A percentile compares a stretch with the other conserved stretches of the same genome.
Conservation (phyloP, 2,888 invertebrate genomes). For the Tetragonula carbonaria region DNA sequence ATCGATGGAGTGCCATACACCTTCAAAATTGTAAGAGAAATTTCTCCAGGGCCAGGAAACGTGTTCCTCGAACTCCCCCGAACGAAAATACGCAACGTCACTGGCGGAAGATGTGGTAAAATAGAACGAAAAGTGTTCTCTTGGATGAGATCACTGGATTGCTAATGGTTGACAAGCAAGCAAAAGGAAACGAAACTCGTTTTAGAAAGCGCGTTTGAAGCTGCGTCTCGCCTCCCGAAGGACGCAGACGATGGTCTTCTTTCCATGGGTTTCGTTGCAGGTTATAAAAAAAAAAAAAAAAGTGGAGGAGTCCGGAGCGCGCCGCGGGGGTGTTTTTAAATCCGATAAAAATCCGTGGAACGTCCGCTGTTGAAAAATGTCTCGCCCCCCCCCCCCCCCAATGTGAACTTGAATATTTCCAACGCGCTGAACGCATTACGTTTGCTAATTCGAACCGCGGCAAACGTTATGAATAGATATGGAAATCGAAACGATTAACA, state of each 20-base stretch:
- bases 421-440: not conserved
- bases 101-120: constrained; percentile 12
- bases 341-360: not conserved
- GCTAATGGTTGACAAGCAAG: not conserved
- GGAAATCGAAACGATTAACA: not conserved
- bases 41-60: not conserved
- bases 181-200: constrained; percentile 24
- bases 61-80: not conserved
- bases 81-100: not conserved
- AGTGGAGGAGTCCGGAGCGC: not conserved
- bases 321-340: not conserved
- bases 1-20: not conserved
- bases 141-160: constrained; percentile 5
- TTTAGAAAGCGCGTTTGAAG: constrained; percentile 27
- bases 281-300: not conserved
- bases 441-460: not conserved
- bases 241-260: not conserved
- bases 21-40: not conserved
- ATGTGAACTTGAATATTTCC: not conserved
- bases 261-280: not conserved
- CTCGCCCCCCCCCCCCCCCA: not conserved
- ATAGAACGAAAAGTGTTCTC: constrained; percentile 14
- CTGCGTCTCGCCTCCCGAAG: not conserved
- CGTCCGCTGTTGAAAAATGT: not conserved
- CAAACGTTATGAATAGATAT: not conserved